Percentiles rank a stretch among this genome's conserved stretches.
Conservation (phyloP, 2,797 vertebrate genomes). For the Sparus aurata region DNA sequence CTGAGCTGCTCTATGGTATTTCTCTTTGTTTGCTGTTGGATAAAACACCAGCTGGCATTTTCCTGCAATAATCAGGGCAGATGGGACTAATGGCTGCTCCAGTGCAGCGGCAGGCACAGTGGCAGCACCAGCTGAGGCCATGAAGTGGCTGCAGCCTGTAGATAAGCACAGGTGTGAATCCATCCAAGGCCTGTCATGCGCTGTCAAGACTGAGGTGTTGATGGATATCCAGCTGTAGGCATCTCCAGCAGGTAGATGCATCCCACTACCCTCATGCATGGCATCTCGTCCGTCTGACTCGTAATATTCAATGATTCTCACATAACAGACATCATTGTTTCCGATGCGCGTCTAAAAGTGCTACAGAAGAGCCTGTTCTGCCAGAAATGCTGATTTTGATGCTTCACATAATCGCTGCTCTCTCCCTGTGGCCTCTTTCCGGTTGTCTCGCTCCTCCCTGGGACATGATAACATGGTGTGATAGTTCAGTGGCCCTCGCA, state of each 20-base stretch:
- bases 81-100: constrained; percentile 74
- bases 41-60: constrained; percentile 83
- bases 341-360: constrained; percentile 19
- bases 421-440: constrained; percentile 8
- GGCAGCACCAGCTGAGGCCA: constrained; percentile 75
- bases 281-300: constrained; percentile 52
- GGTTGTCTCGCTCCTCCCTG: constrained; percentile 14
- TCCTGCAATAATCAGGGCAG: constrained; percentile 74
- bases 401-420: constrained; percentile 20
- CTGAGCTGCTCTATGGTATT: constrained; percentile 76
- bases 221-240: constrained; percentile 76
- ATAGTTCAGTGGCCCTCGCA: constrained; percentile 19
- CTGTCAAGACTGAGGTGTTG: constrained; percentile 80
- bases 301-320: constrained; percentile 29
- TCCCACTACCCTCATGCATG: constrained; percentile 52
- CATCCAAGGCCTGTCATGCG: constrained; percentile 62
- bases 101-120: constrained; percentile 55
- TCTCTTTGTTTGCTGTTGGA: constrained; percentile 80
- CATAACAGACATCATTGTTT: constrained; percentile 22
- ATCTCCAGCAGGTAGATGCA: constrained; percentile 54
- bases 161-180: constrained; percentile 80
- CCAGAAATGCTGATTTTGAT: constrained; percentile 44
- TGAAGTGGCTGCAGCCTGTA: constrained; percentile 55
- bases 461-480: constrained; percentile 47
- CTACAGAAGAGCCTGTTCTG: constrained; percentile 9